phyloP scores from a whole-genome alignment of 1,140 invertebrate species.

The Bombus superbus region DNA sequence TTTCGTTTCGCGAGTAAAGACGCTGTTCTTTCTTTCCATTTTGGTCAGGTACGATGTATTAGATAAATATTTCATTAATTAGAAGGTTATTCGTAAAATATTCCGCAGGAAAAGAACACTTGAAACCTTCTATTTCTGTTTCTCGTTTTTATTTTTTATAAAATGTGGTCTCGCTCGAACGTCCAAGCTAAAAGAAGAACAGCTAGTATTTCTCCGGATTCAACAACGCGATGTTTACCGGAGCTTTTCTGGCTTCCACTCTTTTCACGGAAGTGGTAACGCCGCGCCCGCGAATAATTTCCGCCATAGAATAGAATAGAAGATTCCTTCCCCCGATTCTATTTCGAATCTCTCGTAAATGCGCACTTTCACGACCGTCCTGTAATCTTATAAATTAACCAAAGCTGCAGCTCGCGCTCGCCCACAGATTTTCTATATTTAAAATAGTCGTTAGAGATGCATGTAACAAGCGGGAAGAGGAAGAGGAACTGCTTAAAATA shows the following conservation, averaged over 20 bases:
- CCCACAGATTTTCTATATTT: not conserved
- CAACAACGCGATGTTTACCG: conserved; percentile 17
- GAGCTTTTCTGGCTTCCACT: conserved; percentile 11
- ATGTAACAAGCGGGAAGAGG: not conserved
- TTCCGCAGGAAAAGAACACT: not conserved
- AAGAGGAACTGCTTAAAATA: not conserved
- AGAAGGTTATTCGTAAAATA: not conserved
- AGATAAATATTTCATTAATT: not conserved
- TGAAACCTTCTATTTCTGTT: too few relatives aligned
- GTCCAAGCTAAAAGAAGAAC: not conserved
- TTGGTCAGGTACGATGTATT: too few relatives aligned
- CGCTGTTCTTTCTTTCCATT: not conserved
- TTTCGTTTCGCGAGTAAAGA: not conserved
- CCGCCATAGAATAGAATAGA: not conserved
- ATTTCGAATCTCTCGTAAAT: not conserved
- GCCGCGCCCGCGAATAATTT: conserved; percentile 8
- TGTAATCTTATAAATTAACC: conserved; percentile 7
- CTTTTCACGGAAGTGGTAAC: conserved; percentile 4
- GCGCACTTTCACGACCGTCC: not conserved
- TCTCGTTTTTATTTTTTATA: not conserved
- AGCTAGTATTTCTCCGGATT: conserved; percentile 1
- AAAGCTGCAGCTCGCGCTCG: not conserved
- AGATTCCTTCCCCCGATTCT: not conserved
- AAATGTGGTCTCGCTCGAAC: not conserved
- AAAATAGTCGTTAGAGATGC: not conserved